These are phyloP conservation scores for Hydrotaea cyrtoneurina DNA, from an alignment of 2,888 invertebrate species.

Conservation along the genomic window DNA sequence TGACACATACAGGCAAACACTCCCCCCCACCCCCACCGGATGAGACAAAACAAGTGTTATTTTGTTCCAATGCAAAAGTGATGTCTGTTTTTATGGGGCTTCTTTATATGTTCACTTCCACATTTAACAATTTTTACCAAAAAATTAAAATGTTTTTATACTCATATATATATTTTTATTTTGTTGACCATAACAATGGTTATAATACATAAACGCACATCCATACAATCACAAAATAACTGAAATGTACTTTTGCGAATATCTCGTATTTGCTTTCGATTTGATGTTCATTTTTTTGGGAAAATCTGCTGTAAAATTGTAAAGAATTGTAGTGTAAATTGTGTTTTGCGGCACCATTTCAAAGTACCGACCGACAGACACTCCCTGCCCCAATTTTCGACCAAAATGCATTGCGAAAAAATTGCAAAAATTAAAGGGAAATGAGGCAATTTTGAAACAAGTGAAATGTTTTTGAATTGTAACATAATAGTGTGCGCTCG, in stretches of 20 bases:
- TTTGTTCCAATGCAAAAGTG: not conserved
- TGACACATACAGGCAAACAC: not conserved
- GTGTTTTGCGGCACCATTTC: constrained; percentile 14
- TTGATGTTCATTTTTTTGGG: not conserved
- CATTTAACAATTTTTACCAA: constrained; percentile 7
- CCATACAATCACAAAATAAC: too few species aligned
- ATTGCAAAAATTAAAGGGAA: not conserved
- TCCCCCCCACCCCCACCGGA: not conserved
- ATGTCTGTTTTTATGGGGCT: not conserved
- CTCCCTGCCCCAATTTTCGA: not conserved
- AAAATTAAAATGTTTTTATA: not conserved
- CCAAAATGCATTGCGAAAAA: not conserved
- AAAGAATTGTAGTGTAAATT: constrained; percentile 1
- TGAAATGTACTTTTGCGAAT: too few species aligned
- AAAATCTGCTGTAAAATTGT: not conserved
- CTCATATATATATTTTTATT: too few species aligned
- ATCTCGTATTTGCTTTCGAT: too few species aligned
- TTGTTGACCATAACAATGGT: not conserved
- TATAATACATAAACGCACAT: not conserved
- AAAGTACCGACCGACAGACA: not conserved
- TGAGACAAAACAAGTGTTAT: constrained; percentile 28
- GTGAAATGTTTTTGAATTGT: constrained; percentile 22
- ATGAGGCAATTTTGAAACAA: constrained; percentile 22
- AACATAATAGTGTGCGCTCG: not conserved
- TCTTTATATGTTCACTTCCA: constrained; percentile 19